Evolutionary conservation across 1,140 invertebrate genomes (phyloP).

Genomic region (Tribolium castaneum): DNA sequence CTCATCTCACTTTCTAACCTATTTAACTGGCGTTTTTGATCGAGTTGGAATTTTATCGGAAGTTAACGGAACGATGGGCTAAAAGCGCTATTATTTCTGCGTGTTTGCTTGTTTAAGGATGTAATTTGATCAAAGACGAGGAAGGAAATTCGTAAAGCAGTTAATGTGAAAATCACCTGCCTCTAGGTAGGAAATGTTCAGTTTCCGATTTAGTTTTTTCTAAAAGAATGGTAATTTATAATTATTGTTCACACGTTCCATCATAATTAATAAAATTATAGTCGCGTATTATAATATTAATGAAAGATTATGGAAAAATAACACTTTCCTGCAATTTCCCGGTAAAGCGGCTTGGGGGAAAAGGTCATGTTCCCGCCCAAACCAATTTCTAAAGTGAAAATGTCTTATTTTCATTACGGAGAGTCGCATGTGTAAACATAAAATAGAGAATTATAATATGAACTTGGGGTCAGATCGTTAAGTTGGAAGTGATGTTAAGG

Average conservation of each 20-base stretch:
- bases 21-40: neutral
- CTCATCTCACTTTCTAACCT: constrained; percentile 6
- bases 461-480: constrained; percentile 29
- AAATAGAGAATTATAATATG: constrained; percentile 22
- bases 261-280: neutral
- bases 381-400: constrained; percentile 27
- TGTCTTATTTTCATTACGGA: constrained; percentile 11
- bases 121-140: constrained; percentile 20
- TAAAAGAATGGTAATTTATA: neutral
- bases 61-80: constrained; percentile 1
- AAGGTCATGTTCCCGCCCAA: neutral
- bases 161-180: constrained; percentile 11
- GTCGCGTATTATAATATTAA: neutral
- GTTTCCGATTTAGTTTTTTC: neutral
- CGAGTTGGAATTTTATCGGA: neutral
- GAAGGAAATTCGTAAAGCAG: neutral
- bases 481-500: constrained; percentile 29
- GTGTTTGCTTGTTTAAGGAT: constrained; percentile 15
- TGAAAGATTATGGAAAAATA: neutral
- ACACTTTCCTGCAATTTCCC: neutral
- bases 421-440: constrained; percentile 24
- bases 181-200: neutral
- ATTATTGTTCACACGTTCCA: constrained; percentile 7
- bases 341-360: neutral
- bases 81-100: neutral